These are phyloP conservation scores for Rhinolophus sinicus DNA, from an alignment of 2,113 vertebrate genomes.

Conservation along the genomic window DNA sequence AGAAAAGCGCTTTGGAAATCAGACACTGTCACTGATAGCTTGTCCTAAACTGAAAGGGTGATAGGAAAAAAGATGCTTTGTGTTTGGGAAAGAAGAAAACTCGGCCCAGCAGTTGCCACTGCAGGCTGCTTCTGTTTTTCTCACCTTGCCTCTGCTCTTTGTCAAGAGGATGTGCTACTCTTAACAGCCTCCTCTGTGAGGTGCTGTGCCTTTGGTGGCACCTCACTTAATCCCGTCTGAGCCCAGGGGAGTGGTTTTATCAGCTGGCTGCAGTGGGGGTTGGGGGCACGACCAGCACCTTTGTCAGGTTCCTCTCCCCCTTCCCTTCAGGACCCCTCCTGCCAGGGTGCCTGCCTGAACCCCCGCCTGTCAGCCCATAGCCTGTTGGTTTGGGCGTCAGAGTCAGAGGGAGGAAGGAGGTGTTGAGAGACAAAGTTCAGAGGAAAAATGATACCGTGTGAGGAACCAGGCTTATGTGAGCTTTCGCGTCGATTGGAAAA, in stretches of 20 bases:
- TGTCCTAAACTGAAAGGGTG: slow-evolving; percentile 38
- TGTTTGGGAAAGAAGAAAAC: not conserved
- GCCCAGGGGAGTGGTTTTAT: not conserved
- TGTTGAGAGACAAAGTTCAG: not conserved
- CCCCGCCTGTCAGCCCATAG: fast-evolving
- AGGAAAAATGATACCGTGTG: not conserved
- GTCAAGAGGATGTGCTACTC: not conserved
- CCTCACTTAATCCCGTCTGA: slow-evolving; percentile 15
- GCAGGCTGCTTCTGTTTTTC: not conserved
- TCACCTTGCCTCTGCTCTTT: not conserved
- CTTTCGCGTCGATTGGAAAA: not conserved
- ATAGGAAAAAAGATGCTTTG: slow-evolving; percentile 59
- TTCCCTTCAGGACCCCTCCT: not conserved
- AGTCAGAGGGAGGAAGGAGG: not conserved
- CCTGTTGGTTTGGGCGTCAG: slow-evolving; percentile 2
- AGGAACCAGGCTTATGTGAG: not conserved
- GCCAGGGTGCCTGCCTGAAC: not conserved
- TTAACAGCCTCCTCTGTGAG: no score
- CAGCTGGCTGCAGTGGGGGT: not conserved
- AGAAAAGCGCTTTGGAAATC: slow-evolving; percentile 57
- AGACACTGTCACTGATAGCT: slow-evolving; percentile 58
- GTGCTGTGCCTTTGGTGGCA: not conserved
- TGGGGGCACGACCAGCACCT: no score
- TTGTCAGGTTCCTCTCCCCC: not conserved
- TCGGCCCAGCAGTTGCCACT: not conserved